These are phyloP conservation scores for Hypanus sabinus DNA, from an alignment of 2,113 vertebrate species.

Conservation along the genomic window DNA sequence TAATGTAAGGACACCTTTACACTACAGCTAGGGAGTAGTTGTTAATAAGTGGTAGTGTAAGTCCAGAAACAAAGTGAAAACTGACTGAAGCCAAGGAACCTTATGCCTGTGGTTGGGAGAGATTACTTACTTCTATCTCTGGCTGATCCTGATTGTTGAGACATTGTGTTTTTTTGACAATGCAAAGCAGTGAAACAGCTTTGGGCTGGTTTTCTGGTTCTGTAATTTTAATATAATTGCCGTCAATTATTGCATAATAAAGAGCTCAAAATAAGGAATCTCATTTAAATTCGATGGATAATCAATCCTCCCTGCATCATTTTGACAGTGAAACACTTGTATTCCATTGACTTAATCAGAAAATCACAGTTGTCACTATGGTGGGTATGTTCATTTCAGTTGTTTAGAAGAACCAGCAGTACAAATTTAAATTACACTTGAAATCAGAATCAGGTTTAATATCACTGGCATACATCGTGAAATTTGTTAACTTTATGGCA, in stretches of 20 bases:
- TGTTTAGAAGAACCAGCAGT: not conserved
- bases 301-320: not conserved
- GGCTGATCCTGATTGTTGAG: not conserved
- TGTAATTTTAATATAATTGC: not conserved
- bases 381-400: not conserved
- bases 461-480: not conserved
- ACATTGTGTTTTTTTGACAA: not conserved
- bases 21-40: not conserved
- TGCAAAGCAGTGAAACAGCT: not conserved
- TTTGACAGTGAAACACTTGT: not conserved
- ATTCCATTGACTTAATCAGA: not conserved
- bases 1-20: not conserved
- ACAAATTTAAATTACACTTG: not conserved
- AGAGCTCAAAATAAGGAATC: not conserved
- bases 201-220: not conserved
- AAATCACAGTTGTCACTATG: not conserved
- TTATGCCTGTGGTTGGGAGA: not conserved
- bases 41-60: not conserved
- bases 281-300: not conserved
- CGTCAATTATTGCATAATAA: not conserved
- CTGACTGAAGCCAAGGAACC: too few species aligned
- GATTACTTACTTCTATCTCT: not conserved
- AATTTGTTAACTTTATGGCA: too few species aligned
- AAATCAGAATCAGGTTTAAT: not conserved
- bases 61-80: not conserved